Conservation (phyloP, 2,113 vertebrate species). For the Pseudonaja textilis region DNA sequence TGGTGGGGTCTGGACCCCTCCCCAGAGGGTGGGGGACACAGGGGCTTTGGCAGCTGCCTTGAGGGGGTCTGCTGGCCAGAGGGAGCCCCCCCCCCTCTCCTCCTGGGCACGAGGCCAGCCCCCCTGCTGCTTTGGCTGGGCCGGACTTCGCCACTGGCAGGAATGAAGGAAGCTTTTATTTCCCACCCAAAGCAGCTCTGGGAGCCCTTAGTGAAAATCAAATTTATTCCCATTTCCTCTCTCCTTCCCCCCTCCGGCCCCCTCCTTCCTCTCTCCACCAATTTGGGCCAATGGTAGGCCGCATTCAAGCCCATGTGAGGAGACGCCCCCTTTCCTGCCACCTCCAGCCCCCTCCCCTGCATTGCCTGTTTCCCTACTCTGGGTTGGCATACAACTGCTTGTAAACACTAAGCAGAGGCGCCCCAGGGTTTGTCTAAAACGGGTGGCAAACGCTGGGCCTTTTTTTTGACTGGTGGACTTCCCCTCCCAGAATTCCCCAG, state of each 20-base stretch:
- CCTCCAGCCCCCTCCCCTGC: background rate
- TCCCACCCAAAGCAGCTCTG: background rate
- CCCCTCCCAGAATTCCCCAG: too few species aligned
- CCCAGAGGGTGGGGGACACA: background rate
- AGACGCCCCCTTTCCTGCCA: background rate
- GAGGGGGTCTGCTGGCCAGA: background rate
- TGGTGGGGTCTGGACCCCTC: background rate
- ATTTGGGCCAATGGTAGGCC: background rate
- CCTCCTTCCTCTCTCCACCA: background rate
- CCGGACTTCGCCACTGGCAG: background rate
- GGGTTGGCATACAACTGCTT: background rate
- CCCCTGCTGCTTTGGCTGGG: background rate
- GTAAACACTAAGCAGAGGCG: background rate
- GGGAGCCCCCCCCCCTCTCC: background rate
- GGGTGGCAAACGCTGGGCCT: too few species aligned
- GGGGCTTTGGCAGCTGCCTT: background rate
- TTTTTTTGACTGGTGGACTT: too few species aligned
- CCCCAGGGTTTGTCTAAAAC: background rate
- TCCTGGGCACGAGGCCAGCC: background rate
- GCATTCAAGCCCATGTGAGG: background rate
- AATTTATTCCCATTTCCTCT: background rate
- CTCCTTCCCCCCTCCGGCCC: too few species aligned
- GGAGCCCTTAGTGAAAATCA: background rate
- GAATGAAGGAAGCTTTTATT: background rate
- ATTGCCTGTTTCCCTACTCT: background rate